A percentile compares a stretch with the other conserved stretches of the same genome.
Evolutionary conservation across 2,888 invertebrate genomes (phyloP).

Genomic region (Sesia bembeciformis): DNA sequence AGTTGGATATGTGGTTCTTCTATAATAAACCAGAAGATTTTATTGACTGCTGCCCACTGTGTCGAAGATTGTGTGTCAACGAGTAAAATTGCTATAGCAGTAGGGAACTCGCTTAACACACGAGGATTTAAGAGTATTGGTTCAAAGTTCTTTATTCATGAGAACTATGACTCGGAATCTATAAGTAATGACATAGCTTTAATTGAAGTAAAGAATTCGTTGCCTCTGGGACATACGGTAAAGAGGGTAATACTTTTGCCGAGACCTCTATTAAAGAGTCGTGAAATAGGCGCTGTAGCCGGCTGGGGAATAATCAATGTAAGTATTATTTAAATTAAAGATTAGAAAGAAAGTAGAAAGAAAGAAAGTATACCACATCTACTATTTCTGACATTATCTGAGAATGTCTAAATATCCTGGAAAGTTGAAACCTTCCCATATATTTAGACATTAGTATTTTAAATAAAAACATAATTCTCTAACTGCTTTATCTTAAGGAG

Average conservation of each 20-base stretch:
- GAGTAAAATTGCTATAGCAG: background rate
- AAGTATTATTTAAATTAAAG: constrained; percentile 6
- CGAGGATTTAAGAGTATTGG: constrained; percentile 2
- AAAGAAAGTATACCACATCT: constrained; percentile 8
- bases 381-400: too few relatives aligned
- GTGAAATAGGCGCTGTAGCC: constrained; percentile 11
- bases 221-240: constrained; percentile 11
- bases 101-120: constrained; percentile 10
- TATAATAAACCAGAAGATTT: constrained; percentile 21
- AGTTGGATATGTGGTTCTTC: constrained; percentile 25
- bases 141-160: constrained; percentile 13
- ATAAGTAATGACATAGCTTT: constrained; percentile 19
- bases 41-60: constrained; percentile 32
- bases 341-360: too few relatives aligned
- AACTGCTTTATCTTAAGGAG: too few relatives aligned
- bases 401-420: too few relatives aligned
- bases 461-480: too few relatives aligned
- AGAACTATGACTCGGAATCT: constrained; percentile 9
- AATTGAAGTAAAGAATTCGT: constrained; percentile 2
- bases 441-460: too few relatives aligned
- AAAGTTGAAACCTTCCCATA: too few relatives aligned
- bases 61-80: background rate
- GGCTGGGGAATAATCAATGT: constrained; percentile 24
- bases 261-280: constrained; percentile 7
- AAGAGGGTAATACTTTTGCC: constrained; percentile 15